Percentiles rank a stretch among this genome's conserved stretches.
Evolutionary conservation across 2,888 invertebrate genomes (phyloP).

Genomic region (Euzetes globulus): DNA sequence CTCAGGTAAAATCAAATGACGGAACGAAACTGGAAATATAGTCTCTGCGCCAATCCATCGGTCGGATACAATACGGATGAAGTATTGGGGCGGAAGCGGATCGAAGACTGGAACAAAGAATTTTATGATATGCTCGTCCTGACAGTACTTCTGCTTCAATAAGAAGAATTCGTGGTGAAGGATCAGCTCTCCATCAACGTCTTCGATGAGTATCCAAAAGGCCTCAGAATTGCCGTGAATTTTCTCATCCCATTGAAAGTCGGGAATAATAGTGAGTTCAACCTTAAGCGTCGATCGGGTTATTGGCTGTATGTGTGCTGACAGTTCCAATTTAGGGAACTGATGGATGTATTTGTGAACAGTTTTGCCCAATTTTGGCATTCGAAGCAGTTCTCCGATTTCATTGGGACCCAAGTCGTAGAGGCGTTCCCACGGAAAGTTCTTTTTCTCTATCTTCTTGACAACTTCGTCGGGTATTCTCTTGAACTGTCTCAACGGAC

Average conservation of each 20-base stretch:
- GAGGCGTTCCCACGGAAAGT: constrained; percentile 58
- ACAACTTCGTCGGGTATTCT: constrained; percentile 96
- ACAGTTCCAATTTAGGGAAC: constrained; percentile 89
- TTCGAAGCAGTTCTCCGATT: constrained; percentile 84
- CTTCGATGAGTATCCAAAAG: constrained; percentile 59
- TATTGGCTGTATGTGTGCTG: constrained; percentile 96
- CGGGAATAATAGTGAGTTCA: constrained; percentile 93
- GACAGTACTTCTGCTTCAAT: constrained; percentile 79
- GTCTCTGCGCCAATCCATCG: constrained; percentile 75
- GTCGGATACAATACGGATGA: constrained; percentile 59
- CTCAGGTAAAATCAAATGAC: constrained; percentile 93
- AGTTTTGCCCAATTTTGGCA: constrained; percentile 86
- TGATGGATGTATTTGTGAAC: constrained; percentile 94
- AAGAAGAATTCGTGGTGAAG: constrained; percentile 94
- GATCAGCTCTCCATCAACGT: constrained; percentile 58
- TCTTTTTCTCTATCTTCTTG: constrained; percentile 94
- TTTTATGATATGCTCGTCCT: constrained; percentile 91
- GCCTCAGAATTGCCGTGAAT: constrained; percentile 61
- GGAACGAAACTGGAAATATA: constrained; percentile 90
- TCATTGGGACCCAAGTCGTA: constrained; percentile 96
- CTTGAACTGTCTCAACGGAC: constrained; percentile 88
- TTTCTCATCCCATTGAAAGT: constrained; percentile 99
- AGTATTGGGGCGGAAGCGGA: constrained; percentile 96
- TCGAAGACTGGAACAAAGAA: constrained; percentile 98
- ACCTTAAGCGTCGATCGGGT: constrained; percentile 79